These are phyloP conservation scores for Anolis carolinensis DNA, from an alignment of 2,113 vertebrate species.

Conservation along the genomic window DNA sequence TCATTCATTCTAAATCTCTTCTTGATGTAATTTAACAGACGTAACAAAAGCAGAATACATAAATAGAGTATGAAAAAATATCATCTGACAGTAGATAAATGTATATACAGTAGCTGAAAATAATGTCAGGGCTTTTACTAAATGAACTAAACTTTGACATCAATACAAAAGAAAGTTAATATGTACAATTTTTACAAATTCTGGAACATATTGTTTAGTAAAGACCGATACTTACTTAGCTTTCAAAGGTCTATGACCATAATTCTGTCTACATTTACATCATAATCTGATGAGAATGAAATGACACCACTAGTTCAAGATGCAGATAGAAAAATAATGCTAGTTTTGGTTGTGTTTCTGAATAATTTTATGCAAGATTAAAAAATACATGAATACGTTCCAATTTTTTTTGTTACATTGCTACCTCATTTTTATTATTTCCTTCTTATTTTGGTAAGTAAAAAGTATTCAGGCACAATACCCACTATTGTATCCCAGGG, in stretches of 20 bases:
- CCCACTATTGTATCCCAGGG: too few species aligned
- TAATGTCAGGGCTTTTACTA: slow-evolving; percentile 43
- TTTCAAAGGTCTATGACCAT: background rate
- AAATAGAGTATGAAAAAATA: slow-evolving; percentile 61
- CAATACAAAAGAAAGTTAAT: background rate
- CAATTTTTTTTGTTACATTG: too few species aligned
- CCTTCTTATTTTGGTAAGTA: background rate
- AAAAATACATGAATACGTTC: background rate
- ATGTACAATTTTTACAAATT: slow-evolving; percentile 1
- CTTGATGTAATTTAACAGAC: slow-evolving; percentile 65
- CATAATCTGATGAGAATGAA: background rate
- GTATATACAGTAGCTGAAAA: slow-evolving; percentile 40
- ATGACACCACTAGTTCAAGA: background rate
- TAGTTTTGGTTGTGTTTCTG: background rate
- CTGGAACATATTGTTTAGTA: slow-evolving; percentile 11
- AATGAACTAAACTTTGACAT: slow-evolving; percentile 46
- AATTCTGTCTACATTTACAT: background rate
- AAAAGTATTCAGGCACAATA: background rate
- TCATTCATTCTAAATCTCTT: slow-evolving; percentile 57
- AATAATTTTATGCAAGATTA: background rate
- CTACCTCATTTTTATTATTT: background rate
- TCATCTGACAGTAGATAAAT: slow-evolving; percentile 52
- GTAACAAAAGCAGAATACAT: slow-evolving; percentile 62
- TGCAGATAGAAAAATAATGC: background rate
- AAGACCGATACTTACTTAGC: background rate